These are phyloP conservation scores for Allygus modestus DNA, from an alignment of 2,888 invertebrate species.

Conservation along the genomic window DNA sequence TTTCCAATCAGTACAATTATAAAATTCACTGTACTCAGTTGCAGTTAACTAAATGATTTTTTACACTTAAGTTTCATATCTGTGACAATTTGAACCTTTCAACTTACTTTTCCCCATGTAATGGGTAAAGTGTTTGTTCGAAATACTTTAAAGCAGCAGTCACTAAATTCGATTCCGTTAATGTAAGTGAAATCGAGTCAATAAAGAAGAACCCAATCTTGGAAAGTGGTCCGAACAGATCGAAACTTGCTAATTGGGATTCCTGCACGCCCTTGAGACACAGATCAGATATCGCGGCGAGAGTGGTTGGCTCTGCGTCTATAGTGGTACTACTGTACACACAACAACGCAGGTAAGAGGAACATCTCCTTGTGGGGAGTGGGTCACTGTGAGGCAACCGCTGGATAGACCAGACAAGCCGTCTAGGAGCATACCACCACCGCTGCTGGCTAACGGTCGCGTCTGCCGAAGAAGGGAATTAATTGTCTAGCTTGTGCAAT, in stretches of 20 bases:
- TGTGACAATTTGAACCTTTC: too few species aligned
- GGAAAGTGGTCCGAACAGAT: not conserved
- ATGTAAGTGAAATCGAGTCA: not conserved
- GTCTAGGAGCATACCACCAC: not conserved
- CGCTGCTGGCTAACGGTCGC: not conserved
- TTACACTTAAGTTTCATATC: too few species aligned
- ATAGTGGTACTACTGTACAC: too few species aligned
- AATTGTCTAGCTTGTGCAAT: slow-evolving; percentile 12
- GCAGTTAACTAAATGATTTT: too few species aligned
- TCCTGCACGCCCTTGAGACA: not conserved
- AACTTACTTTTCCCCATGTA: too few species aligned
- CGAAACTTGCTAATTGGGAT: not conserved
- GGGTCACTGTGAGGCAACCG: slow-evolving; percentile 3
- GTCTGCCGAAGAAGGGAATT: slow-evolving; percentile 29
- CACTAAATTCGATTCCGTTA: not conserved
- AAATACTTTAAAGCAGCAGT: too few species aligned
- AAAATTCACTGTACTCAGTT: too few species aligned
- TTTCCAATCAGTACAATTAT: too few species aligned
- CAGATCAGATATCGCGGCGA: not conserved
- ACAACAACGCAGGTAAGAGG: too few species aligned
- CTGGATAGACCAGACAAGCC: not conserved
- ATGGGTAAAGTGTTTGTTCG: too few species aligned
- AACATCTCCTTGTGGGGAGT: not conserved
- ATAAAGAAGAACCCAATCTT: not conserved
- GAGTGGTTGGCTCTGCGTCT: not conserved